phyloP scores from a whole-genome alignment of 2,113 vertebrate genomes.

The Rhinichthys klamathensis region DNA sequence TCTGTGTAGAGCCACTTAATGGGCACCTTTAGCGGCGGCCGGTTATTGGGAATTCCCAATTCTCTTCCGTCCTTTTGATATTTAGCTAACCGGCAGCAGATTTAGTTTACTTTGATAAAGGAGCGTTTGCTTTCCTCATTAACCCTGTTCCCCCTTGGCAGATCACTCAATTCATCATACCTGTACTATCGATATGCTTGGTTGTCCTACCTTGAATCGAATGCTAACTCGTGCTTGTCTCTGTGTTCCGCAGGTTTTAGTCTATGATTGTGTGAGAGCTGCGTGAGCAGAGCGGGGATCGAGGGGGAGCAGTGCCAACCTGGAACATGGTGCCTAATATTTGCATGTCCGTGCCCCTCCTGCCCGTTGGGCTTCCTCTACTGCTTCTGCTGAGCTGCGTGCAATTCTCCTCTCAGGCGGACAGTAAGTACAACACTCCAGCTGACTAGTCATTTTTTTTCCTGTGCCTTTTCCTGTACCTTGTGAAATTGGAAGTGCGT shows the following conservation, averaged over 20 bases:
- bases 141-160: neutral
- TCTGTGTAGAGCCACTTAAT: slow-evolving; percentile 35
- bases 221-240: slow-evolving; percentile 38
- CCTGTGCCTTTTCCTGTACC: neutral
- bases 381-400: slow-evolving; percentile 82
- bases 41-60: slow-evolving; percentile 10
- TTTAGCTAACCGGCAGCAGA: neutral
- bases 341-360: slow-evolving; percentile 72
- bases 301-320: slow-evolving; percentile 79
- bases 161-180: slow-evolving; percentile 25
- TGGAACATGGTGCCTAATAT: slow-evolving; percentile 90
- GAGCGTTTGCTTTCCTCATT: slow-evolving; percentile 34
- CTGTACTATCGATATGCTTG: neutral
- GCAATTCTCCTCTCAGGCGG: slow-evolving; percentile 79
- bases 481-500: slow-evolving; percentile 24
- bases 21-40: slow-evolving; percentile 9
- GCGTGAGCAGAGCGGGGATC: slow-evolving; percentile 73
- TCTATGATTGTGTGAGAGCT: slow-evolving; percentile 79
- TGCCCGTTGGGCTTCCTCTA: slow-evolving; percentile 72
- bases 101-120: slow-evolving; percentile 36
- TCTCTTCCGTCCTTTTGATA: slow-evolving; percentile 19
- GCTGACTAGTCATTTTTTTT: slow-evolving; percentile 14
- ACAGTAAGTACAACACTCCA: slow-evolving; percentile 81
- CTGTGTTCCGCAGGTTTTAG: slow-evolving; percentile 73
- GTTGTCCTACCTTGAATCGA: neutral